These are phyloP conservation scores for Hyalella azteca DNA, from an alignment of 2,888 invertebrate species.

Conservation along the genomic window DNA sequence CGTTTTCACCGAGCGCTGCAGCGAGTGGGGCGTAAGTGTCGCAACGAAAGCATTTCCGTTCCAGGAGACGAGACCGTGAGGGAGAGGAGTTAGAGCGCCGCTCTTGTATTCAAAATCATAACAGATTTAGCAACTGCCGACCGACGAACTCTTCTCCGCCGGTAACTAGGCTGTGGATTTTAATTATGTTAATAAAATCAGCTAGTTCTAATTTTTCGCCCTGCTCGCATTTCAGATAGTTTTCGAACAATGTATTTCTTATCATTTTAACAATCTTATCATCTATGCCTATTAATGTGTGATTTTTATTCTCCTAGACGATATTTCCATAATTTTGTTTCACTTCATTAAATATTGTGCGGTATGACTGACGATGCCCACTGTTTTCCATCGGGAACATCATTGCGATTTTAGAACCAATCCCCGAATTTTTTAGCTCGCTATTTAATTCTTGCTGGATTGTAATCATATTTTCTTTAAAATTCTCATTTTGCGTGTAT, in stretches of 20 bases:
- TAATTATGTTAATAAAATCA: background rate
- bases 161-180: background rate
- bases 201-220: background rate
- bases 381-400: no score
- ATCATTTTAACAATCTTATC: no score
- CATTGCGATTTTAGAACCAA: background rate
- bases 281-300: no score
- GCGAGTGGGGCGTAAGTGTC: background rate
- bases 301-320: no score
- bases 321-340: no score
- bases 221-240: background rate
- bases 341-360: no score
- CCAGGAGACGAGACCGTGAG: background rate
- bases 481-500: background rate
- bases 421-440: background rate
- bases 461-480: background rate
- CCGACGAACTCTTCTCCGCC: background rate
- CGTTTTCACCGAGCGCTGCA: background rate
- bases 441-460: background rate
- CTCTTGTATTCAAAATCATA: background rate
- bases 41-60: background rate
- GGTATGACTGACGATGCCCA: no score
- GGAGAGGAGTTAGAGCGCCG: background rate
- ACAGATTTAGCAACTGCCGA: no score
- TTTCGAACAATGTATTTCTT: background rate